Base-by-base conservation (phyloP, 2,888 invertebrate species). In the Macrosoma leucophasiata region DNA sequence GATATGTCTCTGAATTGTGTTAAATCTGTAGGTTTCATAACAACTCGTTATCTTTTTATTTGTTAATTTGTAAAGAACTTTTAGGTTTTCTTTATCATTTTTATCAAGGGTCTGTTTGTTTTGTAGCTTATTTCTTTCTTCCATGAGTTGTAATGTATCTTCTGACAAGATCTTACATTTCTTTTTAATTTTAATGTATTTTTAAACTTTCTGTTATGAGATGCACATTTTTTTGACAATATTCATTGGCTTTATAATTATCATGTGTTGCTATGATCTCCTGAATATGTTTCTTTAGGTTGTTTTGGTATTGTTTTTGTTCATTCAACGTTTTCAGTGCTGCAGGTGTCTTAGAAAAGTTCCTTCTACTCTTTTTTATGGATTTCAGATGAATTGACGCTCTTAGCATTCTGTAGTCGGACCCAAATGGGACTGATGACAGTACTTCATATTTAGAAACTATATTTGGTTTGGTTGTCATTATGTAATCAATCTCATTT, bases 31-130 rank as follows among this genome's bases (percentile, higher is more conserved):
- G 2, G 19, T 38, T 23, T 23, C 29, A 9, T 42, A 40, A 12
- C 38, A 36, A 13, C 27, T 29, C 29, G 11, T 43, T 33, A 47
- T 37, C 38, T 42, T 41, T 36, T 43, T 48, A 9, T 42, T 46
- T 2, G 44, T 43, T 19, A 8, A n/a, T 41, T 43, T 45, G 7
- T 39, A 40, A 1, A 45, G 27, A 2, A 1, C 29, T 39, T 44
- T 38, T 12, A 46, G 12, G 0, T 42, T 34, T 30, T 44, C 29
- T 36, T 39, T 43, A 4, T 46, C 38, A 3, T 10, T 28, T 32
- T 27, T 34, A 14, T 19, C 33, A 17, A 39, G 23, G 12, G 37
- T 39, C 4, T 29, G 7, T 19, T 41, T 48, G 13, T 41, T 41
- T 46, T 43, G 45, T 34, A 43, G 23, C 23, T 28, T 8, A 10